Conservation (phyloP, 2,797 vertebrate species). For the Molossus molossus region DNA sequence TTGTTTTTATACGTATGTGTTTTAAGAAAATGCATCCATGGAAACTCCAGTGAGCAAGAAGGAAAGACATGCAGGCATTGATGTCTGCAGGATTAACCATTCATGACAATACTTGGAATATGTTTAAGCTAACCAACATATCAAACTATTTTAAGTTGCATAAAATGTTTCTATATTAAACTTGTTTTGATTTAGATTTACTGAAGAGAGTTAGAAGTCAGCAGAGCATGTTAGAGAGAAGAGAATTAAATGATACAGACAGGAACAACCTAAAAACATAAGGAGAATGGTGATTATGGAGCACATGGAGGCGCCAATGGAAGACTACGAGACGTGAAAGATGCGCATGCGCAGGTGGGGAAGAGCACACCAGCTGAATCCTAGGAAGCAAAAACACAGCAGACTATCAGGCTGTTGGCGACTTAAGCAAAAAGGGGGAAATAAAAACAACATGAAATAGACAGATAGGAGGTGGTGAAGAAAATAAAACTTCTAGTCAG, state of each 20-base stretch:
- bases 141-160: slow-evolving; percentile 20
- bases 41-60: slow-evolving; percentile 31
- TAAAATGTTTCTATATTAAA: background rate
- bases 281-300: background rate
- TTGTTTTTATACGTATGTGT: background rate
- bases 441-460: slow-evolving; percentile 43
- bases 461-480: slow-evolving; percentile 17
- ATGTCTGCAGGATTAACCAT: slow-evolving; percentile 22
- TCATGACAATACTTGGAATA: background rate
- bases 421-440: background rate
- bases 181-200: slow-evolving; percentile 37
- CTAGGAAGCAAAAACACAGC: slow-evolving; percentile 40
- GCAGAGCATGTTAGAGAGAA: background rate
- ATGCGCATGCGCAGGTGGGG: background rate
- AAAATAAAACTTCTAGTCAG: slow-evolving; percentile 54
- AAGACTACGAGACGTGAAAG: slow-evolving; percentile 36
- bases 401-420: background rate
- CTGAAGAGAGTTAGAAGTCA: slow-evolving; percentile 5
- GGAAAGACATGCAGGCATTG: background rate
- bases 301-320: background rate
- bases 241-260: slow-evolving; percentile 6
- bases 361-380: background rate
- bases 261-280: slow-evolving; percentile 12
- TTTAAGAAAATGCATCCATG: background rate
- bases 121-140: background rate